A percentile compares a stretch with the other conserved stretches of the same genome.
Conservation (phyloP, 2,797 vertebrate species). For the Esox masquinongy region DNA sequence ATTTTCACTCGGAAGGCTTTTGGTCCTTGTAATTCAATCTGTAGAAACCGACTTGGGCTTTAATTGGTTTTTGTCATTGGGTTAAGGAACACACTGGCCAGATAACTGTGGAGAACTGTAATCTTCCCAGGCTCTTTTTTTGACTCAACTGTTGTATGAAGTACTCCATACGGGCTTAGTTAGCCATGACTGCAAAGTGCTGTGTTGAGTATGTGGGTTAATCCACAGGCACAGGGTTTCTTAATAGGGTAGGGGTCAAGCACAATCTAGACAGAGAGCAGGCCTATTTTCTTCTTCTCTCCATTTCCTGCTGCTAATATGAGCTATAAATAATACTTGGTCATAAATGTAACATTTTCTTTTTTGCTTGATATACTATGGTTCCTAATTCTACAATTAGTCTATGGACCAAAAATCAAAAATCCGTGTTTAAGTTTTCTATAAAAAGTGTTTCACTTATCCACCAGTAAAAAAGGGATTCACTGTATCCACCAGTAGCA, state of each 20-base stretch:
- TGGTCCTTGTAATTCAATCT: constrained; percentile 73
- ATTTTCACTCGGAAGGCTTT: constrained; percentile 60
- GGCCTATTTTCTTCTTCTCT: constrained; percentile 49
- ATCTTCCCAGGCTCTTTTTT: not conserved
- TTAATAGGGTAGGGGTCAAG: constrained; percentile 61
- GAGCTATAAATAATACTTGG: constrained; percentile 37
- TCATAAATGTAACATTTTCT: not conserved
- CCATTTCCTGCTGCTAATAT: constrained; percentile 49
- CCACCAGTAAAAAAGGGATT: no score
- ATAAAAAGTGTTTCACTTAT: no score
- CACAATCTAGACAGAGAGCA: constrained; percentile 53
- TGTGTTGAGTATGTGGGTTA: constrained; percentile 43
- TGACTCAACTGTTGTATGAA: not conserved
- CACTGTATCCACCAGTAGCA: no score
- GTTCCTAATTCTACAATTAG: no score
- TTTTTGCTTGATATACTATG: no score
- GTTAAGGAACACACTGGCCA: constrained; percentile 61
- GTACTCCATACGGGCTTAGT: not conserved
- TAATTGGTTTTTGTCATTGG: constrained; percentile 72
- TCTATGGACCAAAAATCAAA: no score
- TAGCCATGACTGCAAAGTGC: not conserved
- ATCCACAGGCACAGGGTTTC: constrained; percentile 64
- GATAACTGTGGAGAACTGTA: constrained; percentile 43
- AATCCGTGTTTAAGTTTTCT: no score
- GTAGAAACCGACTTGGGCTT: constrained; percentile 67